These are phyloP conservation scores for Gryon sp. DNA, from an alignment of 1,140 invertebrate species.

Conservation along the genomic window DNA sequence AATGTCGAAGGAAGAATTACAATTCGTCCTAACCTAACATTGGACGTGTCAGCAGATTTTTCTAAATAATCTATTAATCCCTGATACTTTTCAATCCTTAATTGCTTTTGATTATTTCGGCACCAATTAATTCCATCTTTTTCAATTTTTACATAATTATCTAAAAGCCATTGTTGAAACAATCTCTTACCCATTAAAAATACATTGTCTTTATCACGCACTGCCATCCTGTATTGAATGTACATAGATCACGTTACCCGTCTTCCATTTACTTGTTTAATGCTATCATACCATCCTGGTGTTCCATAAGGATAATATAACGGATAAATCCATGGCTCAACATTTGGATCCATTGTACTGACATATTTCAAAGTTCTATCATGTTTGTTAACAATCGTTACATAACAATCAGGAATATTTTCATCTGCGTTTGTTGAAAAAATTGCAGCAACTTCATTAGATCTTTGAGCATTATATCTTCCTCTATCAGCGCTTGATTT, in stretches of 20 bases:
- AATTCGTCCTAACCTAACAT: not conserved
- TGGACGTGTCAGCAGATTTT: not conserved
- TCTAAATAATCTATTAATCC: not conserved
- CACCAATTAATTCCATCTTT: not conserved
- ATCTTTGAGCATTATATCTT: not conserved
- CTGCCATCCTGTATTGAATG: not conserved
- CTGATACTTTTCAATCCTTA: constrained; percentile 3
- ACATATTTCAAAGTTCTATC: not conserved
- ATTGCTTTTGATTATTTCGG: constrained; percentile 5
- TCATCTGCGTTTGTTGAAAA: not conserved
- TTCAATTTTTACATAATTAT: too few species aligned
- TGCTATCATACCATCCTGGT: not conserved
- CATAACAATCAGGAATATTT: not conserved
- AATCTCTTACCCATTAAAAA: not conserved
- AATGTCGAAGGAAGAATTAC: constrained; percentile 64
- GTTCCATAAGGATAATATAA: constrained; percentile 2
- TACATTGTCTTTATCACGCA: not conserved
- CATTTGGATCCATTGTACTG: not conserved
- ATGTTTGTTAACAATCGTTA: not conserved
- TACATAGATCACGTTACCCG: too few species aligned
- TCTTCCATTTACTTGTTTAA: too few species aligned
- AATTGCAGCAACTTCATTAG: not conserved
- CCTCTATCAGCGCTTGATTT: constrained; percentile 4
- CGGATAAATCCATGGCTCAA: too few species aligned
- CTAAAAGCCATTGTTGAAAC: constrained; percentile 2